Evolutionary conservation across 2,797 vertebrate species (phyloP), one percentile per base, ranked within the genome.

Genomic region (Molothrus ater): DNA sequence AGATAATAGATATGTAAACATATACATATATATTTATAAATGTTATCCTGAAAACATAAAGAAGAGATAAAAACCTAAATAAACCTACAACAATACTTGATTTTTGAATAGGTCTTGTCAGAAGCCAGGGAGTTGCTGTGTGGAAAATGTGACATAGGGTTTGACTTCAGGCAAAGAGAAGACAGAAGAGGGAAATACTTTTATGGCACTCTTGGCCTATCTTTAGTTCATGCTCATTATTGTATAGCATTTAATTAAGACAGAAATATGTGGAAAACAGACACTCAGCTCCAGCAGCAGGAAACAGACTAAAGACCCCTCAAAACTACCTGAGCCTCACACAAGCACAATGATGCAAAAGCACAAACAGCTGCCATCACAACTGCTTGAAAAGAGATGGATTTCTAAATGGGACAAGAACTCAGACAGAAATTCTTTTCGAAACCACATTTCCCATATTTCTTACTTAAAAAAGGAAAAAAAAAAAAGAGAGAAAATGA

Each of bases 321-420:
- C 80, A 53, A 82, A 88, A 61, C 82, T 92, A 80, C 2, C 83
- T 89, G 90, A 96, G 92, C 81, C 57, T 83, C 82, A 89, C 50
- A 86, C 65, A 95, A 96, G 95, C 96, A 97, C 95, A 96, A 94
- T 4, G 64, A 92, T 94, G 81, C 87, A 68, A 91, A 96, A 97
- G 96, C 96, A 96, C 96, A 96, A 96, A 70, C 29, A 74, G 54
- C 60, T 66, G 29, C 51, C 78, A 80, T 71, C 38, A 88, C 26
- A 78, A 74, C 56, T 61, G 24, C 73, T 76, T 91, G 75, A 73
- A 21, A 80, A 87, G 53, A 80, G 51, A 36, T 60, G 24, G 65
- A 66, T 88, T 91, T 82, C 66, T 75, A 56, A 68, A 64, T 29
- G 26, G 51, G 21, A 65, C 34, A 71, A 85, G 57, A 73, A 82